Evolutionary conservation across 2,113 vertebrate genomes (phyloP), one percentile per base, ranked within the genome.

Genomic region (Prochilodus magdalenae): DNA sequence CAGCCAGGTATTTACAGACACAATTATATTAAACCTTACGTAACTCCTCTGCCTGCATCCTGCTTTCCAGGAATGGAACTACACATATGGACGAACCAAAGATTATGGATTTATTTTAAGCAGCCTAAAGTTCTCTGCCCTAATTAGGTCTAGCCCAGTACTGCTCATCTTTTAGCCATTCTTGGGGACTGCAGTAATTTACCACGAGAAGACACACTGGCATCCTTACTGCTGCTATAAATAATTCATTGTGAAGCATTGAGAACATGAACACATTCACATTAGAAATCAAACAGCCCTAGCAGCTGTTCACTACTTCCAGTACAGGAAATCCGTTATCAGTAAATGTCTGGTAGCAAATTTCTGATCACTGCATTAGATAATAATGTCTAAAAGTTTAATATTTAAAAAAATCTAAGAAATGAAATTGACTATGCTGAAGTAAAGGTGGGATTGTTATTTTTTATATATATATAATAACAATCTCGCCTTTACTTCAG

Each of bases 61-160:
- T 57, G 55, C 44, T 67, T 85, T 81, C 53, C 60, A 78, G 53
- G 70, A 82, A 82, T 30, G 30, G 60, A 82, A 24, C 16, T 69
- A 29, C 26, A 36, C 22, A 57, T 60, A 77, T 24, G 27, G 75
- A 76, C 16, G 62, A 74, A 30, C 59, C 30, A 73, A 66, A 20
- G 26, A 65, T 81, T 49, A 72, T 65, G 55, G 5, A 27, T 53
- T 62, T 22, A 18, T 36, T 82, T 63, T 67, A 71, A 47, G 49
- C 27, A 57, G 15, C 66, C 67, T 47, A 49, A 59, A 76, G 6
- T 59, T 75, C 47, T 65, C 11, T 26, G n/a, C 49, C 18, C 40
- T 47, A 55, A 51, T 80, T 75, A 69, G 27, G 57, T 36, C 62
- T 20, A 74, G 27, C 22, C 59, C 27, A 11, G 20, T 5, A 44